These are phyloP conservation scores for Parapristionchus giblindavisi DNA, from an alignment of 2,888 invertebrate species.

Conservation along the genomic window DNA sequence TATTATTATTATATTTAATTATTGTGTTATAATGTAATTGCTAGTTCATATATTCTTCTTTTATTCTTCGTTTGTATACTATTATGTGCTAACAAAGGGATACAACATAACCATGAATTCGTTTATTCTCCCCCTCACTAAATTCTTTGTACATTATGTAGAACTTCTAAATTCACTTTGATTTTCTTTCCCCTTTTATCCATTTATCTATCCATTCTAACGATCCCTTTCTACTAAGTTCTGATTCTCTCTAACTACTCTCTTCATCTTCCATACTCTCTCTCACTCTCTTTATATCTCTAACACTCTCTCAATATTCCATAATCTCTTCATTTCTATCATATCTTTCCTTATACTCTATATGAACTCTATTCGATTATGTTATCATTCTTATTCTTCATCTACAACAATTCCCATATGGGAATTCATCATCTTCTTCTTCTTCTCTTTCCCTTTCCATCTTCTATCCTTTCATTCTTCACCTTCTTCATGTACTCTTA, in stretches of 20 bases:
- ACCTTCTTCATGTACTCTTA: no score
- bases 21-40: neutral
- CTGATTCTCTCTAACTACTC: no score
- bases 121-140: no score
- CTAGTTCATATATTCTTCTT: no score
- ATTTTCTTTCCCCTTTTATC: neutral
- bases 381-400: neutral
- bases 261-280: constrained; percentile 3
- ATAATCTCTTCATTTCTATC: neutral
- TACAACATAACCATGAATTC: no score
- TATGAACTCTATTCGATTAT: neutral
- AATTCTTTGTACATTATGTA: no score
- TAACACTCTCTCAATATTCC: neutral
- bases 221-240: no score
- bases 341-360: neutral
- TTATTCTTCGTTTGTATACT: no score
- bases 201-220: neutral
- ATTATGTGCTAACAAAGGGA: no score
- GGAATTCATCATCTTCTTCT: no score
- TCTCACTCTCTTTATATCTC: neutral
- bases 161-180: no score
- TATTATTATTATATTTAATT: neutral
- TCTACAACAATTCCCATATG: neutral
- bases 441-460: no score
- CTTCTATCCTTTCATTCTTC: neutral